Conservation (phyloP, 2,888 invertebrate species). For the Hydropsyche betteni region DNA sequence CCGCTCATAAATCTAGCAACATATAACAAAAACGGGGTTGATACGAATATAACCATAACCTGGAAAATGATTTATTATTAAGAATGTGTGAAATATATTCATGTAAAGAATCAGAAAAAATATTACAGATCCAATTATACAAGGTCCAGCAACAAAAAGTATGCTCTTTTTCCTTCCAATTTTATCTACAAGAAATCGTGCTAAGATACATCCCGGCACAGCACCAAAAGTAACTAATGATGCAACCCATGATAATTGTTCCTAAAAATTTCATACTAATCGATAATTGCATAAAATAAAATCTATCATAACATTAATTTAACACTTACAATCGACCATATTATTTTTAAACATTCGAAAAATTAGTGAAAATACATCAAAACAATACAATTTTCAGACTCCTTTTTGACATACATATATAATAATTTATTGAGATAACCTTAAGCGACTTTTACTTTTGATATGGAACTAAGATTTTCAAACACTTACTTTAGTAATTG, state of each 20-base stretch:
- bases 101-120: background rate
- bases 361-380: too few species aligned
- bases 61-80: conserved; percentile 54
- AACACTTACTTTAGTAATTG: conserved; percentile 60
- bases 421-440: background rate
- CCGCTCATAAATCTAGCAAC: conserved; percentile 65
- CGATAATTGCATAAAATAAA: conserved; percentile 50
- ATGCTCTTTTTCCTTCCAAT: conserved; percentile 68
- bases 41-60: conserved; percentile 63
- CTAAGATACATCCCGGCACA: conserved; percentile 65
- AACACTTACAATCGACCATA: too few species aligned
- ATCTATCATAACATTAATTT: too few species aligned
- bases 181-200: conserved; percentile 67
- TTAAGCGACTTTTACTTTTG: background rate
- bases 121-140: conserved; percentile 65
- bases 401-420: too few species aligned
- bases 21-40: conserved; percentile 63
- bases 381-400: too few species aligned
- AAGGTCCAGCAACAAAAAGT: conserved; percentile 63
- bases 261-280: conserved; percentile 54
- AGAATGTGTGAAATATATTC: background rate
- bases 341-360: too few species aligned
- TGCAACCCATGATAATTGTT: conserved; percentile 68
- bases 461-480: background rate
- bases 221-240: conserved; percentile 68